Evolutionary conservation across 53 echinoderm and acorn worm genomes (phyloP), one percentile per base, ranked within the genome.

Genomic region (Holothuria leucospilota): DNA sequence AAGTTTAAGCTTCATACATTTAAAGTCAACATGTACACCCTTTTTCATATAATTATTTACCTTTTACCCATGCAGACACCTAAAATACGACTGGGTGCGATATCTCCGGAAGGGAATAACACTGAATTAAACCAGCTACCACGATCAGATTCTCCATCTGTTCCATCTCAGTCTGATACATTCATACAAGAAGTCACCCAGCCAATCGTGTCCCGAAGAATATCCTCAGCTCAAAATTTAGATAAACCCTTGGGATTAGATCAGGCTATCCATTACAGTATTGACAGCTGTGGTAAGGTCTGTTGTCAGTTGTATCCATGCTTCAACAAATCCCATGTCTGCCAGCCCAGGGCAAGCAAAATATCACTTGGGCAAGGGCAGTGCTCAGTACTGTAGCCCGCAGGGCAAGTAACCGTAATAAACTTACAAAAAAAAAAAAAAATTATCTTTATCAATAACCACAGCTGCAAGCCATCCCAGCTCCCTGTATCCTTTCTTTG

Each of bases 241-340:
- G 95, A 97, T 74, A 93, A 91, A 66, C 91, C 93, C 0, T 69
- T 94, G 26, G 98, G 98, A 12, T 46, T 97, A 41, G 98, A 97
- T 59, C 94, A 97, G 68, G 95, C 98, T 26, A 95, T 97, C 53
- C 90, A 94, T 40, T 95, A 97, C 68, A 97, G 98, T 73, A 97
- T 97, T n/a, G 94, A 94, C 87, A 95, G 98, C 82, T 97, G 98
- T 85, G 96, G 98, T 97, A 90, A 91, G 95, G 4, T 56, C 56
- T 56, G 1, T 56, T 56, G 56, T 56, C 8, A 13, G 56, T 56
- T 92, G 20, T 39, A 82, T n/a, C 56, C 56, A 14, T 16, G 21
- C 9, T 58, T 73, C 77, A 15, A 21, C 12, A 86, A 41, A 29
- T 46, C 46, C 11, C 46, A 0, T 11, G 8, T 7, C 46, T 0